Evolutionary conservation across 2,888 invertebrate species (phyloP).

Genomic region (Agrotis puta): DNA sequence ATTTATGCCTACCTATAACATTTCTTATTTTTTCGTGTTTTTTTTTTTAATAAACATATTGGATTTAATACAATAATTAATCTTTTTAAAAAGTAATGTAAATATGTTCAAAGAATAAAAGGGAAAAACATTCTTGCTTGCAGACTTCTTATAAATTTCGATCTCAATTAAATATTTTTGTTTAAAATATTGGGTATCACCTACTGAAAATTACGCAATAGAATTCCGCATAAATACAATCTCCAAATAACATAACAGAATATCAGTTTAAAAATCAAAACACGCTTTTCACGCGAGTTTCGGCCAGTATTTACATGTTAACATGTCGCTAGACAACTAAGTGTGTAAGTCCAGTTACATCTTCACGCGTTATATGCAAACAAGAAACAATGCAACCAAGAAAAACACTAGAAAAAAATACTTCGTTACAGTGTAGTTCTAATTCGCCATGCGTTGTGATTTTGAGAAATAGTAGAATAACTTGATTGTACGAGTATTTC

Average conservation of each 20-base stretch:
- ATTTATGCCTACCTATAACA: background rate
- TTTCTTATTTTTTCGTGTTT: too few relatives aligned
- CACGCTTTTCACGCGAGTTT: background rate
- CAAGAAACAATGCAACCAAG: conserved; percentile 11
- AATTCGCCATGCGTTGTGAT: conserved; percentile 51
- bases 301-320: background rate
- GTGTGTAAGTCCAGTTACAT: conserved; percentile 12
- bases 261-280: too few relatives aligned
- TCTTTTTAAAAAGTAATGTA: too few relatives aligned
- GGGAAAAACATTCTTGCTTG: too few relatives aligned
- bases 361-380: conserved; percentile 20
- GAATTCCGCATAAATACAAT: background rate
- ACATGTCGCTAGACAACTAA: too few relatives aligned
- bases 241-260: too few relatives aligned
- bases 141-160: too few relatives aligned
- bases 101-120: too few relatives aligned
- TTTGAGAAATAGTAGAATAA: conserved; percentile 54
- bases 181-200: background rate
- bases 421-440: conserved; percentile 8
- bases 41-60: too few relatives aligned
- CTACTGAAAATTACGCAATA: background rate
- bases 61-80: too few relatives aligned
- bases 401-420: conserved; percentile 14
- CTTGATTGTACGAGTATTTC: conserved; percentile 27
- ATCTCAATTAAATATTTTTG: too few relatives aligned